phyloP scores from a whole-genome alignment of 2,797 vertebrate genomes.

The Dromococcyx pavoninus region DNA sequence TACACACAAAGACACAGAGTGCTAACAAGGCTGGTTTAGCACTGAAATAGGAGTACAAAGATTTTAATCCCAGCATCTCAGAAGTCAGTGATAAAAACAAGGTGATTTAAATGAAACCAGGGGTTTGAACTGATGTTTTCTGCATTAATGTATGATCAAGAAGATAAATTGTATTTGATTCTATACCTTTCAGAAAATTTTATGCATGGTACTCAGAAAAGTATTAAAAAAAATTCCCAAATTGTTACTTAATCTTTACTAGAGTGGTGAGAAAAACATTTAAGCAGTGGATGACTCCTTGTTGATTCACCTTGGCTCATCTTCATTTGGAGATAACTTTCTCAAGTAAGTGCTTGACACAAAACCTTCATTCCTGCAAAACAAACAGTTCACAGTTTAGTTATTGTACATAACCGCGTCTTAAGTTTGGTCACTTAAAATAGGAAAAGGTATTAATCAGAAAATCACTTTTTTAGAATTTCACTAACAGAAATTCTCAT shows the following conservation, averaged over 20 bases:
- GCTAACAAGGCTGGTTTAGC: neutral
- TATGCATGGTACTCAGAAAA: neutral
- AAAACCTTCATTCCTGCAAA: conserved; percentile 52
- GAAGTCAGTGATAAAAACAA: neutral
- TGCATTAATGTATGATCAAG: neutral
- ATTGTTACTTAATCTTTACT: neutral
- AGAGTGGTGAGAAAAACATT: neutral
- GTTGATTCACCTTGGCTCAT: conserved; percentile 20
- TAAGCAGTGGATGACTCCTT: neutral
- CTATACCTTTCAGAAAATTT: neutral
- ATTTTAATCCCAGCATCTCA: neutral
- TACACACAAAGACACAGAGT: neutral
- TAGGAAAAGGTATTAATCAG: neutral
- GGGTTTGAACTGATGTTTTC: neutral
- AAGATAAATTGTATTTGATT: neutral
- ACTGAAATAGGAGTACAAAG: neutral
- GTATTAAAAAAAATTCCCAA: neutral
- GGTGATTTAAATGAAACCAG: neutral
- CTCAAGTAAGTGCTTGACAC: neutral
- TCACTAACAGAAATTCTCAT: neutral
- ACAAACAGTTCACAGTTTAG: neutral
- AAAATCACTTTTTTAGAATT: neutral
- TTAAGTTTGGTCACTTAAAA: neutral
- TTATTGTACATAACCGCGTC: neutral
- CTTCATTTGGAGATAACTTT: conserved; percentile 12